Evolutionary conservation across 2,113 vertebrate genomes (phyloP), one percentile per base, ranked within the genome.

Genomic region (Epinephelus fuscoguttatus): DNA sequence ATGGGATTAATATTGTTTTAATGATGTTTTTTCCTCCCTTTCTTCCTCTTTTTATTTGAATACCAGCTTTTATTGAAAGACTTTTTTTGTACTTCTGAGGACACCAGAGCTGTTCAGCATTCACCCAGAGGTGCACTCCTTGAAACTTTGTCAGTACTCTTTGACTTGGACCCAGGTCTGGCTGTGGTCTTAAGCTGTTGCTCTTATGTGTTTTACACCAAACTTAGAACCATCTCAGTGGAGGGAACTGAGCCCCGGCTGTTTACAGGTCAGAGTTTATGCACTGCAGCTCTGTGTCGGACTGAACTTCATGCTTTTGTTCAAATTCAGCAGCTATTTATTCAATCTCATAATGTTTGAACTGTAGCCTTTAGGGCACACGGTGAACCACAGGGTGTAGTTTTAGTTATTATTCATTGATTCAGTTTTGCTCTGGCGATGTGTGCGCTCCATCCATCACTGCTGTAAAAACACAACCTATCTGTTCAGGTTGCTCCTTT

Each of bases 251-350:
- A 49, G 23, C 25, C 37, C 49, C 1, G 17, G 56, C 75, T 62
- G 80, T 84, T 68, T 68, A 55, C 75, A 70, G 53, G 49, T 52
- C 19, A 23, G 59, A n/a, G 33, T 78, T 60, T 21, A 37, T 62
- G 30, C 67, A 18, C 37, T 27, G 33, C 77, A n/a, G 57, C 27
- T 53, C 61, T 25, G 72, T 70, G 18, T 23, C 27, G 2, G 68
- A 71, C 23, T 76, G 67, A 84, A 70, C 57, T 45, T n/a, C 66
- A 74, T 50, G 75, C 55, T 78, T 69, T 30, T 42, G 49, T 76
- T 76, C 21, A 82, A 53, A 80, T 57, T 72, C 68, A 62, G 45
- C 47, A 56, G 55, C 79, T 67, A 45, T 82, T 90, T 78, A 81
- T 86, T 79, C 56, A 56, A 33, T 19, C 69, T 63, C 40, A 68